Percentiles rank a stretch among this genome's conserved stretches.
phyloP scores from a whole-genome alignment of 2,888 invertebrate genomes.

The Aethes cnicana region DNA sequence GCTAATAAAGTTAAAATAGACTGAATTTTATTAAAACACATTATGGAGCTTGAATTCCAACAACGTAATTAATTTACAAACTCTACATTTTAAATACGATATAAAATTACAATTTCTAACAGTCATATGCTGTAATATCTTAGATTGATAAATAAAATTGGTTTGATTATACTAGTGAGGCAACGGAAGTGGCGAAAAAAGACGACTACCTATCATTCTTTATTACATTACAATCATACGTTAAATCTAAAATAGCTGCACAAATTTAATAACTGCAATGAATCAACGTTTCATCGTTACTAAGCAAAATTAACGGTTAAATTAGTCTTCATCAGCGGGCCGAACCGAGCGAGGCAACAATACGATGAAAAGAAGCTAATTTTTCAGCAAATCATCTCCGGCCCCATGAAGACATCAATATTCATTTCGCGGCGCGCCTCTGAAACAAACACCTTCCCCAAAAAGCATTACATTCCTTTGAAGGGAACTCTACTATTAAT shows the following conservation, averaged over 20 bases:
- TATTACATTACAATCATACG: slow-evolving; percentile 25
- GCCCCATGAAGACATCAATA: slow-evolving; percentile 80
- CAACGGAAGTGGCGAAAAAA: no score
- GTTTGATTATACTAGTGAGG: no score
- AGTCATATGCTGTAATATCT: no score
- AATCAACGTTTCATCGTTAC: slow-evolving; percentile 66
- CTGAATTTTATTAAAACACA: no score
- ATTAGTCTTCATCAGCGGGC: slow-evolving; percentile 78
- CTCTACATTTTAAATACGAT: no score
- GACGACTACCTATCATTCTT: slow-evolving; percentile 24
- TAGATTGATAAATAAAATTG: no score
- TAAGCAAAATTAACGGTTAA: slow-evolving; percentile 75
- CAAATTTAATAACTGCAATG: slow-evolving; percentile 42
- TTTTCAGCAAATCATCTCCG: slow-evolving; percentile 81
- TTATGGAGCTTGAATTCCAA: no score
- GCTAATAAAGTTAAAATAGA: no score
- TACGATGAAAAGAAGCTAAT: slow-evolving; percentile 81
- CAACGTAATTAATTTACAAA: no score
- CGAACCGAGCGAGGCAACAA: slow-evolving; percentile 70
- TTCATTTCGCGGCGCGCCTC: slow-evolving; percentile 78
- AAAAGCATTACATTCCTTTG: slow-evolving; percentile 69
- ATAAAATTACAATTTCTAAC: no score
- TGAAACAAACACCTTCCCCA: slow-evolving; percentile 78
- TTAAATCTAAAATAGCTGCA: slow-evolving; percentile 22
- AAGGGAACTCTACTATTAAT: slow-evolving; percentile 55